These are phyloP conservation scores for Pyrocoelia pectoralis DNA, from an alignment of 2,888 invertebrate genomes.

Conservation along the genomic window DNA sequence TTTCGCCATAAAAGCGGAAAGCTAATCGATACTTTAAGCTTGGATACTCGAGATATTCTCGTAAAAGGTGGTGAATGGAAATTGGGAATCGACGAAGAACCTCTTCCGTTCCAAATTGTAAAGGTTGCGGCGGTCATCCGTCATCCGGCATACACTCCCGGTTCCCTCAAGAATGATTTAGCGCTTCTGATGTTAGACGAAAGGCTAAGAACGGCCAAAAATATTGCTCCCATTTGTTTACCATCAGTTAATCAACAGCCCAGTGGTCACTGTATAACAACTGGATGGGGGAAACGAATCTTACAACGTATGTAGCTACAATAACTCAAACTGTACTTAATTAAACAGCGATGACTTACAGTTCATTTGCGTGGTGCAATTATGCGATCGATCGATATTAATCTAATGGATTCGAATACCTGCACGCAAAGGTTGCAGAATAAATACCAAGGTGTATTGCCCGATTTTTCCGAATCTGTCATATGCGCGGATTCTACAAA, in stretches of 20 bases:
- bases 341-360: no score
- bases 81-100: conserved; percentile 81
- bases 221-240: conserved; percentile 79
- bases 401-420: conserved; percentile 67
- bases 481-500: conserved; percentile 75
- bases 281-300: conserved; percentile 85
- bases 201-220: conserved; percentile 70
- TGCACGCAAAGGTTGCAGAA: conserved; percentile 68
- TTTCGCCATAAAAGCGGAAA: no score
- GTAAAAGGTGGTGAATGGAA: conserved; percentile 88
- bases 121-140: conserved; percentile 73
- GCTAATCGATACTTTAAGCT: no score
- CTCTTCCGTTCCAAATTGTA: conserved; percentile 79
- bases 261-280: conserved; percentile 73
- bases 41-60: conserved; percentile 68
- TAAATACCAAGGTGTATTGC: conserved; percentile 66
- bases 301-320: no score
- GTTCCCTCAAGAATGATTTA: conserved; percentile 70
- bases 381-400: conserved; percentile 77
- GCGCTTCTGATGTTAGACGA: conserved; percentile 75
- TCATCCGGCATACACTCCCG: conserved; percentile 74
- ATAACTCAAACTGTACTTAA: no score
- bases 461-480: conserved; percentile 68
- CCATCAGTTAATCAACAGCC: conserved; percentile 66
- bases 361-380: conserved; percentile 77